Base-by-base conservation (phyloP, 2,113 vertebrate genomes). In the Tautogolabrus adspersus region DNA sequence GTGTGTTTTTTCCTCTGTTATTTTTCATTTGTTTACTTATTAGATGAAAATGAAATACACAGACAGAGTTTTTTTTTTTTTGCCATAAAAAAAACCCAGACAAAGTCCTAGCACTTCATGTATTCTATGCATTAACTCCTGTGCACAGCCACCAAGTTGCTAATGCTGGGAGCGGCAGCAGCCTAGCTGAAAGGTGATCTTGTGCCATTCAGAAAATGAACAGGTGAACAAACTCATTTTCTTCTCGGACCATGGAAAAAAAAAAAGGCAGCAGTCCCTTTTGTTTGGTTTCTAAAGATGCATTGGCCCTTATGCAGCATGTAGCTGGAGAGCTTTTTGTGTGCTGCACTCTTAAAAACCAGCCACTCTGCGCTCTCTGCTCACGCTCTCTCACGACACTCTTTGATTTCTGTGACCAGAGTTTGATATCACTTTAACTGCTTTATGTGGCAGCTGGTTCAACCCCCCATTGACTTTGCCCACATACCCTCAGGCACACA, bases 381-480 rank as follows among this genome's bases (percentile, higher is more conserved):
- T 75, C 10, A 0, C 70, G 54, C 52, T 78, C 68, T 49, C 71
- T 54, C 72, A 82, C 51, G 0, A 66, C 77, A 74, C 23, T 72
- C 82, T 92, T 85, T 83, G 82, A 75, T 86, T 88, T 58, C 58
- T 81, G 71, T 58, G 77, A 83, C 78, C 58, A 61, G 68, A 89
- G 77, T 90, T 88, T 86, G 87, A 89, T 93, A 77, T 79, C 76
- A 87, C 72, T 88, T 86, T 77, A 88, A 91, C 83, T 84, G 85
- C 84, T 90, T 91, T 80, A 86, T 88, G 81, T 77, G 81, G 88
- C 93, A 94, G 93, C 92, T 92, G 92, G 79, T 90, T 87, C 79
- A 81, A 49, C 81, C 47, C 77, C 60, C 75, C 77, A 54, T 75
- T 87, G 72, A 84, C 84, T 84, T 70, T 79, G 11, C 77, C 47